These are phyloP conservation scores for Ceratina japonica DNA, from an alignment of 1,140 invertebrate genomes.

Conservation along the genomic window DNA sequence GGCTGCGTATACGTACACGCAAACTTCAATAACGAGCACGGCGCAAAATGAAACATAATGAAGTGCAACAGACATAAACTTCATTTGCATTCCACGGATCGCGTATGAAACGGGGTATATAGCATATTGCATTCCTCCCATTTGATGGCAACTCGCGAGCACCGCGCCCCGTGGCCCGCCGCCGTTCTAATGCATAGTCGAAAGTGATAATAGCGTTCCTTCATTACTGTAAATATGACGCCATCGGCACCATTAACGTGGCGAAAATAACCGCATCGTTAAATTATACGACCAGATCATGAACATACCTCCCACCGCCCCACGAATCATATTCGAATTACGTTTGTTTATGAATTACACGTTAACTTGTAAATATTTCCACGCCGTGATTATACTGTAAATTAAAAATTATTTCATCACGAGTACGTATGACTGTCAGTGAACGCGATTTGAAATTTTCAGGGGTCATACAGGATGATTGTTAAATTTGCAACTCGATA, in stretches of 20 bases:
- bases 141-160: background rate
- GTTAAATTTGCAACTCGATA: no score
- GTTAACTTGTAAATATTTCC: background rate
- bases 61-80: slow-evolving; percentile 13
- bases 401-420: no score
- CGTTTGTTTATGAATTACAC: background rate
- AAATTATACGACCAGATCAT: slow-evolving; percentile 23
- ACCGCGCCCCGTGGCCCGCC: background rate
- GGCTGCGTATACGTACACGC: background rate
- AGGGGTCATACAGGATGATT: no score
- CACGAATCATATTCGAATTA: background rate
- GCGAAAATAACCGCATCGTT: slow-evolving; percentile 44
- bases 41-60: slow-evolving; percentile 22
- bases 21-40: slow-evolving; percentile 1
- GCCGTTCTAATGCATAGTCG: slow-evolving; percentile 22
- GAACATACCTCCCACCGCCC: background rate
- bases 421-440: no score
- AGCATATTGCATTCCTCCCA: slow-evolving; percentile 33
- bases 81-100: slow-evolving; percentile 34
- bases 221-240: slow-evolving; percentile 29
- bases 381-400: no score
- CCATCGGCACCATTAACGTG: background rate
- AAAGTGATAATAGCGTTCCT: slow-evolving; percentile 33
- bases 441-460: no score
- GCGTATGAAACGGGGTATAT: background rate